Conservation (phyloP, 2,797 vertebrate species). For the Cuculus canorus region DNA sequence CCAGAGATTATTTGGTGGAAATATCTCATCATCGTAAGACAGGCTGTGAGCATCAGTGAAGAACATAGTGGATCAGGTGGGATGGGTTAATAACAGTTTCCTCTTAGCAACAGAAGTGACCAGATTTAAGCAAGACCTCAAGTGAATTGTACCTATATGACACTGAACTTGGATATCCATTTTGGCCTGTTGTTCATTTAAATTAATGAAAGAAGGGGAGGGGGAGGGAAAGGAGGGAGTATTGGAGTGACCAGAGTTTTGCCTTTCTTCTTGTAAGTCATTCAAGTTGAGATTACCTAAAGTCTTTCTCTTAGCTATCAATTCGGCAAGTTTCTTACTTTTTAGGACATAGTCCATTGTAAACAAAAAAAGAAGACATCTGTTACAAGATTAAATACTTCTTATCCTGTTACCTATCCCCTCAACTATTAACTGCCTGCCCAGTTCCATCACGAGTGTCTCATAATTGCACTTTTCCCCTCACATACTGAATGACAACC, state of each 20-base stretch:
- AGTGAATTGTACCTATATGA: not conserved
- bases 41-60: not conserved
- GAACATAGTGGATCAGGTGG: not conserved
- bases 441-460: not conserved
- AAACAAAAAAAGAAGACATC: constrained; percentile 15
- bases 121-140: not conserved
- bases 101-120: not conserved
- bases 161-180: not conserved
- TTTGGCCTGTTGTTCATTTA: not conserved
- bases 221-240: not conserved
- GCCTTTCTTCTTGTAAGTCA: not conserved
- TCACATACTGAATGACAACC: not conserved
- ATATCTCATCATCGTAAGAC: not conserved
- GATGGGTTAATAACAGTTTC: not conserved
- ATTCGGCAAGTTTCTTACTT: not conserved
- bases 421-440: not conserved
- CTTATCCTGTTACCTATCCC: not conserved
- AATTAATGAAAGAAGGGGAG: not conserved
- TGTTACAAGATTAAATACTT: not conserved
- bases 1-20: not conserved
- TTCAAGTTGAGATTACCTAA: not conserved
- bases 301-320: not conserved
- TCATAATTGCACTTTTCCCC: constrained; percentile 11
- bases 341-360: not conserved
- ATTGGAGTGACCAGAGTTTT: not conserved